These are phyloP conservation scores for Haemorhous mexicanus DNA, from an alignment of 2,113 vertebrate genomes.

Conservation along the genomic window DNA sequence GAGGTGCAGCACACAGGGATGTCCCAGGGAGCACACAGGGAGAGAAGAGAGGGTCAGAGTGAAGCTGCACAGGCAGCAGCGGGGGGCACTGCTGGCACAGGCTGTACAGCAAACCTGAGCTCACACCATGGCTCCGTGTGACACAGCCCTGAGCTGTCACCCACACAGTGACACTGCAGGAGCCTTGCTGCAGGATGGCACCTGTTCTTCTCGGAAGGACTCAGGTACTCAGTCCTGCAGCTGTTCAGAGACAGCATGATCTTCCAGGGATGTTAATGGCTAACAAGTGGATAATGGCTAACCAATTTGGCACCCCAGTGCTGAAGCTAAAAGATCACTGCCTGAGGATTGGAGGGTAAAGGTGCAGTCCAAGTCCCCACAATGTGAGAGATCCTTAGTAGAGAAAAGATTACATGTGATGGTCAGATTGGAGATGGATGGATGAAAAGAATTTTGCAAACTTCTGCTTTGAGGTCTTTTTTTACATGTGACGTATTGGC, in stretches of 20 bases:
- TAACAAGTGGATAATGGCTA: not conserved
- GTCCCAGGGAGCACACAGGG: not conserved
- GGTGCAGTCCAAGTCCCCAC: not conserved
- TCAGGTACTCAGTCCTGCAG: not conserved
- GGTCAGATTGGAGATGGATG: not conserved
- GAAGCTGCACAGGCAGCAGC: not conserved
- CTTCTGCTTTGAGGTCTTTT: not conserved
- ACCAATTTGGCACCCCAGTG: not conserved
- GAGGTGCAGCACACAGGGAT: not conserved
- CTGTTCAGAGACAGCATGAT: fast-evolving
- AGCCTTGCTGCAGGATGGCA: not conserved
- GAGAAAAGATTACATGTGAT: not conserved
- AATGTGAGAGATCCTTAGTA: not conserved
- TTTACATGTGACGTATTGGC: not conserved
- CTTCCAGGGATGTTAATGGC: not conserved
- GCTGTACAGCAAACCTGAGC: fast-evolving
- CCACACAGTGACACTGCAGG: fast-evolving
- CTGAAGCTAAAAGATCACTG: not conserved
- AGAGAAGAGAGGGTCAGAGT: not conserved
- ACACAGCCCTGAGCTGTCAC: not conserved
- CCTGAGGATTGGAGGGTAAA: not conserved
- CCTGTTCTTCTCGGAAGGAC: not conserved
- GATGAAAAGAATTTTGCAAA: not conserved
- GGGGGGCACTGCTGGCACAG: fast-evolving
- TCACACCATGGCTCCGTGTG: fast-evolving